Conservation (phyloP, 1,140 invertebrate genomes). For the Pseudomyrmex gracilis region DNA sequence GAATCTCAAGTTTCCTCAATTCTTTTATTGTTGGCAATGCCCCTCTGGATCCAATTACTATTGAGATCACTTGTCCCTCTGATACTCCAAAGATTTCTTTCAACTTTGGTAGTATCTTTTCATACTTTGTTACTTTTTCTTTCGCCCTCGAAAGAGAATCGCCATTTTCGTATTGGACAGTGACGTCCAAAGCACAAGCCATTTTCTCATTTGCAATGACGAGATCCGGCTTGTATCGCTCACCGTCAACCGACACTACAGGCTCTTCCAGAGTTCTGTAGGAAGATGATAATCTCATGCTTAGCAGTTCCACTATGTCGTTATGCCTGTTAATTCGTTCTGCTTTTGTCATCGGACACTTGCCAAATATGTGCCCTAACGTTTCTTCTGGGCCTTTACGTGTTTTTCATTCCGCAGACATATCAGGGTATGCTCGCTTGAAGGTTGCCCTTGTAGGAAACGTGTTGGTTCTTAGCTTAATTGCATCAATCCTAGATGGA, state of each 20-base stretch:
- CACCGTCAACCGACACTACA: rapidly evolving
- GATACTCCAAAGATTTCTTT: background rate
- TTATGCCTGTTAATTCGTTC: slow-evolving; percentile 62
- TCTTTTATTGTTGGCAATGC: background rate
- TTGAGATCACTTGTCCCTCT: background rate
- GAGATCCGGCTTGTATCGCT: slow-evolving; percentile 49
- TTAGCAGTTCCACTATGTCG: slow-evolving; percentile 20
- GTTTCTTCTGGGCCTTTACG: slow-evolving; percentile 22
- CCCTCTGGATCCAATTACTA: slow-evolving; percentile 3
- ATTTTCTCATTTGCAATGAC: slow-evolving; percentile 32
- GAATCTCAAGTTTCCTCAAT: too few species aligned
- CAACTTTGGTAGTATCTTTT: rapidly evolving
- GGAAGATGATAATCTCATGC: background rate
- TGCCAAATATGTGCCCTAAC: slow-evolving; percentile 59
- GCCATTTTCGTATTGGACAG: slow-evolving; percentile 76
- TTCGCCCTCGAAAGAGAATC: slow-evolving; percentile 44
- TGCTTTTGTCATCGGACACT: slow-evolving; percentile 42
- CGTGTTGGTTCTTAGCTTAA: background rate
- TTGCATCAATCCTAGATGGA: background rate
- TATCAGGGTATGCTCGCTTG: background rate
- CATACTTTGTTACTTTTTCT: slow-evolving; percentile 38
- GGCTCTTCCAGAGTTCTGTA: background rate
- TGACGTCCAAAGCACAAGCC: slow-evolving; percentile 74
- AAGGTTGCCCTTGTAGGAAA: background rate
- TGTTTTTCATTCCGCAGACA: background rate